Conservation (phyloP, 2,113 vertebrate species). For the Amphilophus citrinellus region DNA sequence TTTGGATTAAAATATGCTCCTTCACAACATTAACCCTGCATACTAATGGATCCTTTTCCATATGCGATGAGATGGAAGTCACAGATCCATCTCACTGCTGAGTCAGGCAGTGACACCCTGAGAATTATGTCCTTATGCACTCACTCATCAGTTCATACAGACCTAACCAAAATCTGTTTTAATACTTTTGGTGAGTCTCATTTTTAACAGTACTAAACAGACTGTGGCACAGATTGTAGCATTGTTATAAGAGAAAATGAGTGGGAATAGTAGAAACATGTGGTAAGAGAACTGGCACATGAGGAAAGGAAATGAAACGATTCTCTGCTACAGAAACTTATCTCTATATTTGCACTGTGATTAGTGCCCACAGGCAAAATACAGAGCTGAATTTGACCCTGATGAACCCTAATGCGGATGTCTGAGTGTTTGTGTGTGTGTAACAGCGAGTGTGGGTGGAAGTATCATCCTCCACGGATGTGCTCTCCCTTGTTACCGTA, state of each 20-base stretch:
- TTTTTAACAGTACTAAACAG: neutral
- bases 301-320: neutral
- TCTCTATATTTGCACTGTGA: slow-evolving; percentile 55
- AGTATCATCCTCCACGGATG: slow-evolving; percentile 56
- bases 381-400: slow-evolving; percentile 49
- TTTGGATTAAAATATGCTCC: neutral
- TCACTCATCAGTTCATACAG: slow-evolving; percentile 7
- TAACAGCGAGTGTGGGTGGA: slow-evolving; percentile 54
- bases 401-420: slow-evolving; percentile 36
- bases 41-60: neutral
- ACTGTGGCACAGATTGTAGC: neutral
- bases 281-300: neutral
- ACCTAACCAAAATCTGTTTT: slow-evolving; percentile 1
- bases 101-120: neutral
- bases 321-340: slow-evolving; percentile 19
- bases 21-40: neutral
- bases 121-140: slow-evolving; percentile 1
- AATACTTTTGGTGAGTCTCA: neutral
- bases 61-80: neutral
- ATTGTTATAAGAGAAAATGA: neutral
- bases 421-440: slow-evolving; percentile 26
- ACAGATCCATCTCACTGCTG: neutral
- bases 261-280: neutral
- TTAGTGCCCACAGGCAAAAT: slow-evolving; percentile 50
- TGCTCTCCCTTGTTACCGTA: slow-evolving; percentile 39